Evolutionary conservation across 2,113 vertebrate genomes (phyloP).

Genomic region (Glaucidium brasilianum): DNA sequence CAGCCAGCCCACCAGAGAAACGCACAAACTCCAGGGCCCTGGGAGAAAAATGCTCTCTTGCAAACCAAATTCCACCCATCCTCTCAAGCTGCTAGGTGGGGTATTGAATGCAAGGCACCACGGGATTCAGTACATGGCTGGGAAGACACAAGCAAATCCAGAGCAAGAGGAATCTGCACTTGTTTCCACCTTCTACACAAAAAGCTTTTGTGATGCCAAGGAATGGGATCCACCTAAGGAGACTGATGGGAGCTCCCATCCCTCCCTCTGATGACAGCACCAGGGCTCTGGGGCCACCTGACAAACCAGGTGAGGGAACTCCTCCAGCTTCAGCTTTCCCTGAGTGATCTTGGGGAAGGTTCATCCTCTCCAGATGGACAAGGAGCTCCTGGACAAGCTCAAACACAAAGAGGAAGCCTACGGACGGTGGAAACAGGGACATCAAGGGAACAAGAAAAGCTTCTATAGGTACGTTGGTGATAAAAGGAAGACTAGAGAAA

Average conservation of each 20-base stretch:
- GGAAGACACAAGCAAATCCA: neutral
- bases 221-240: neutral
- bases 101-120: neutral
- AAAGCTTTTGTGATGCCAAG: neutral
- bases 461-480: too few relatives aligned
- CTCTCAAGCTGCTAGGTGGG: neutral
- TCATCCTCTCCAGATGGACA: neutral
- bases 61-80: too few relatives aligned
- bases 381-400: too few relatives aligned
- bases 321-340: neutral
- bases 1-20: neutral
- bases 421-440: too few relatives aligned
- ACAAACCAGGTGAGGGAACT: neutral
- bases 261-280: neutral
- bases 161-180: neutral
- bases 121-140: neutral
- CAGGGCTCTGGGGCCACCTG: too few relatives aligned
- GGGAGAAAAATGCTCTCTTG: neutral
- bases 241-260: neutral
- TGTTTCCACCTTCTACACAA: neutral
- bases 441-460: too few relatives aligned
- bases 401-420: too few relatives aligned
- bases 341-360: neutral
- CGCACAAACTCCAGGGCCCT: fast-evolving
- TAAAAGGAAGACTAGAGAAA: too few relatives aligned